Evolutionary conservation across 1,140 invertebrate species (phyloP), one percentile per base, ranked within the genome.

Genomic region (Drosophila takahashii): DNA sequence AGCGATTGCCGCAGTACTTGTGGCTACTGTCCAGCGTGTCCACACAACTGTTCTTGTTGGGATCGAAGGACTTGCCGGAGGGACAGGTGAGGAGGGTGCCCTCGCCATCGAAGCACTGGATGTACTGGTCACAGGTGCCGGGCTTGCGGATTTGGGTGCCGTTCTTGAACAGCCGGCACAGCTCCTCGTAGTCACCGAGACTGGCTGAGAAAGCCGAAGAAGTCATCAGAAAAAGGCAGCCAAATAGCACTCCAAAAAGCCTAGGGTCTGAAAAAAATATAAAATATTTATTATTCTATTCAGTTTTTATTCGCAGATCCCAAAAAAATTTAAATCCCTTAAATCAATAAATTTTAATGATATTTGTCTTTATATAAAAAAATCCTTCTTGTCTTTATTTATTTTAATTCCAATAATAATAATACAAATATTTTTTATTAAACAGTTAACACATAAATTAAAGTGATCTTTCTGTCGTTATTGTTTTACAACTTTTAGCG

Each of bases 121-220:
- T 89, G 45, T 89, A 91, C 48, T 86, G 64, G 18, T 79, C 47
- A n/a, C 90, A 91, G 15, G 76, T 66, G 11, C 60, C 81, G 0
- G 90, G 90, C 36, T 80, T 83, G 0, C 81, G 75, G 36, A 91
- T 50, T 1, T 39, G 36, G 7, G 76, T 90, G 18, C 79, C 79
- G 47, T 78, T 79, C 41, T 80, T 66, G 16, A 91, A 86, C 0
- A 91, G 59, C 0, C 89, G 83, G 15, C 89, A 91, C 11, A 90
- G 51, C 4, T 81, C 67, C 42, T 48, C 74, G 48, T 72, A 83
- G 0, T 73, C 56, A 0, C 13, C 37, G 0, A 37, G 4, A n/a
- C 60, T 53, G 13, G 41, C 18, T 15, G 18, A 34, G 0, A 32
- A 37, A 18, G 56, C 32, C 7, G 36, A 10, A 27, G 60, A 72